Percentiles rank a stretch among this genome's conserved stretches.
Conservation (phyloP, 2,113 vertebrate genomes). For the Phyllostomus discolor region DNA sequence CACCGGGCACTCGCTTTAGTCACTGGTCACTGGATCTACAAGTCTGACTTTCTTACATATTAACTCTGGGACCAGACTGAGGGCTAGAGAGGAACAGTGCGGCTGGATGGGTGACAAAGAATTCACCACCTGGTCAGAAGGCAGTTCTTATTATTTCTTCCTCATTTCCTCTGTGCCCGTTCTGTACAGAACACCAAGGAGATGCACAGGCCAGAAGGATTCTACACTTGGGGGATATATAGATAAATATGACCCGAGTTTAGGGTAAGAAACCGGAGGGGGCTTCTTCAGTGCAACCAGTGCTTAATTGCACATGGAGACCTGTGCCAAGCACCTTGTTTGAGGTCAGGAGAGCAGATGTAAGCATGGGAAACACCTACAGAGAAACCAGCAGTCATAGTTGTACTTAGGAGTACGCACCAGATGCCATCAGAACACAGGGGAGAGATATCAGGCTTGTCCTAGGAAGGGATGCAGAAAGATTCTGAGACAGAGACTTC, state of each 20-base stretch:
- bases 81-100: not conserved
- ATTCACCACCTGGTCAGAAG: not conserved
- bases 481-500: not conserved
- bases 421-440: no score
- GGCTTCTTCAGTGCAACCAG: not conserved
- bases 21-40: slow-evolving; percentile 8
- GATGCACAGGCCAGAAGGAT: not conserved
- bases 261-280: not conserved
- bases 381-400: not conserved
- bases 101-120: not conserved
- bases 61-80: not conserved
- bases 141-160: not conserved
- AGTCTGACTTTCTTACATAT: not conserved
- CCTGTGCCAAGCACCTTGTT: not conserved
- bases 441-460: not conserved
- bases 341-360: not conserved
- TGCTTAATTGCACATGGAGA: not conserved
- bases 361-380: not conserved
- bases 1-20: slow-evolving; percentile 23
- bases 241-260: not conserved
- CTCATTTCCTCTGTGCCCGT: not conserved
- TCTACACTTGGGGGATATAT: not conserved
- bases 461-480: not conserved
- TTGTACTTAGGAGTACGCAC: not conserved
- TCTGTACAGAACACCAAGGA: not conserved